phyloP scores from a whole-genome alignment of 2,888 invertebrate genomes.

The Loripinus fragilis region DNA sequence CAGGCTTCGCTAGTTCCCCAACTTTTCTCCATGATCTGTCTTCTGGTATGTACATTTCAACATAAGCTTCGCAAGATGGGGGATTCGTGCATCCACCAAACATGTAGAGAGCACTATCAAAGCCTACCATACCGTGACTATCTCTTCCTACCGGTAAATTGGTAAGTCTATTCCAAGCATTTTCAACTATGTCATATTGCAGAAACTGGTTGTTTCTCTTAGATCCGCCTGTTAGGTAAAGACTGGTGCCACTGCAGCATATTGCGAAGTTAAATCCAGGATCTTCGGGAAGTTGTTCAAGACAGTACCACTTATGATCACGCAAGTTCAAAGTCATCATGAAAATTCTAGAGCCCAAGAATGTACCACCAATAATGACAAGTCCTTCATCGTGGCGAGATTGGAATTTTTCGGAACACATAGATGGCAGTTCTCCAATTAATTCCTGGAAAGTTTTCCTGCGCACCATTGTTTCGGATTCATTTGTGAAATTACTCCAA shows the following conservation, averaged over 20 bases:
- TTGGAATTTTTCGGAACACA: neutral
- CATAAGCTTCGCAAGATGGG: conserved; percentile 1
- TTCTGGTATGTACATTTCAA: conserved; percentile 30
- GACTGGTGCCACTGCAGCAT: conserved; percentile 25
- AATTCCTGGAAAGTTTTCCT: neutral
- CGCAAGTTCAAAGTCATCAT: conserved; percentile 38
- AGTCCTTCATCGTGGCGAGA: conserved; percentile 23
- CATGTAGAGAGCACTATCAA: conserved; percentile 36
- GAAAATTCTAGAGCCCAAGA: neutral
- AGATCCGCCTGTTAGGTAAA: conserved; percentile 51
- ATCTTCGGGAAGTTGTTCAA: conserved; percentile 15
- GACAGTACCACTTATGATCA: conserved; percentile 43
- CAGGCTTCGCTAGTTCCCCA: conserved; percentile 34
- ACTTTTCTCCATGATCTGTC: conserved; percentile 29
- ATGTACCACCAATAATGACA: conserved; percentile 37
- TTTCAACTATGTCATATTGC: conserved; percentile 22
- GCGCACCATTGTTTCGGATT: neutral
- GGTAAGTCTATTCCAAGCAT: conserved; percentile 18
- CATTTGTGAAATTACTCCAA: neutral
- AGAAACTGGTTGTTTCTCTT: conserved; percentile 32
- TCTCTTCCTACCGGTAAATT: conserved; percentile 38
- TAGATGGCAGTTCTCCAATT: neutral
- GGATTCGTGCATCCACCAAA: conserved; percentile 34
- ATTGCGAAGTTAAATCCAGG: conserved; percentile 50
- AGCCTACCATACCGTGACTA: conserved; percentile 43